Conservation (phyloP, 1,140 invertebrate species). For the Protaetia brevitarsis region DNA sequence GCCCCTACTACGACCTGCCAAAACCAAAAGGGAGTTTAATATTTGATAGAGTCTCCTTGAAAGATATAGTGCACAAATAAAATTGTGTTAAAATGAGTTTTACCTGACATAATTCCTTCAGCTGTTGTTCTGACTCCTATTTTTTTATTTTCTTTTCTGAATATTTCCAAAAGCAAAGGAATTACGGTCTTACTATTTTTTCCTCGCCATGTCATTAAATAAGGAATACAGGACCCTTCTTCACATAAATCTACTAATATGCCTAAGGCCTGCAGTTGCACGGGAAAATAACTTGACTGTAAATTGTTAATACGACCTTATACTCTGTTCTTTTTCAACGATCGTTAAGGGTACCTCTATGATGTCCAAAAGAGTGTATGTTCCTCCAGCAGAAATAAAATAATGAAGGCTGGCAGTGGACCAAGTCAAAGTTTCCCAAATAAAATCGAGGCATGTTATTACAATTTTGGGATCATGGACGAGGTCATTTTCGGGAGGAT, state of each 20-base stretch:
- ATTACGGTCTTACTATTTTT: not conserved
- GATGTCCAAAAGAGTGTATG: slow-evolving; percentile 12
- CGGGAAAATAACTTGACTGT: not conserved
- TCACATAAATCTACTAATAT: slow-evolving; percentile 27
- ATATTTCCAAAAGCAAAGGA: slow-evolving; percentile 23
- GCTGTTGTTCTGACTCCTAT: slow-evolving; percentile 12
- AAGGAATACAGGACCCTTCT: slow-evolving; percentile 23
- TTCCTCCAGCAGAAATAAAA: slow-evolving; percentile 14
- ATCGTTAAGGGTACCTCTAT: slow-evolving; percentile 14
- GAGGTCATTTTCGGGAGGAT: slow-evolving; percentile 10
- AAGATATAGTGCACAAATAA: too few relatives aligned
- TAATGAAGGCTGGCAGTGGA: not conserved
- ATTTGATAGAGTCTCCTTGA: too few relatives aligned
- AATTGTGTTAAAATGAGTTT: not conserved
- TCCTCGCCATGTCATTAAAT: slow-evolving; percentile 26
- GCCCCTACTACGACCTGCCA: too few relatives aligned
- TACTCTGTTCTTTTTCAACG: too few relatives aligned
- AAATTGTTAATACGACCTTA: too few relatives aligned
- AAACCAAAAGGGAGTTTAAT: too few relatives aligned
- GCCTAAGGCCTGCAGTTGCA: slow-evolving; percentile 22
- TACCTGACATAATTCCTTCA: slow-evolving; percentile 13
- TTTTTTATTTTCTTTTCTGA: slow-evolving; percentile 17
- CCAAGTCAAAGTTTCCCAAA: slow-evolving; percentile 13
- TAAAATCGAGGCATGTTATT: slow-evolving; percentile 15
- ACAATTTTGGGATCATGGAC: slow-evolving; percentile 1